Evolutionary conservation across 2,797 vertebrate genomes (phyloP).

Genomic region (Salarias fasciatus): DNA sequence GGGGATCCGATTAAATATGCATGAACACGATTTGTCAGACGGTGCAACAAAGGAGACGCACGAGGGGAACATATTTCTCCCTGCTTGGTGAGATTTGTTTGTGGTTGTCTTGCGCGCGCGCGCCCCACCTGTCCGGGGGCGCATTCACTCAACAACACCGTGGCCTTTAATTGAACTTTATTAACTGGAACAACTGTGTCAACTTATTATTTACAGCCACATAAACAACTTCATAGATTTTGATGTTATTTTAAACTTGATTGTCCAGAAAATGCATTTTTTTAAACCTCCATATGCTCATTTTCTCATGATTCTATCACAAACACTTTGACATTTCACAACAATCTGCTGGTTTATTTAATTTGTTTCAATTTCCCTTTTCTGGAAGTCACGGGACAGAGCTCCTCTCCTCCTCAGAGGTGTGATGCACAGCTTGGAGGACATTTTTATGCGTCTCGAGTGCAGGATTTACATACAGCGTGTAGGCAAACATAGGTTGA

Average conservation of each 20-base stretch:
- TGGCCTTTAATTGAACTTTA: slow-evolving; percentile 23
- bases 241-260: background rate
- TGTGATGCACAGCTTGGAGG: background rate
- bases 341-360: no score
- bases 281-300: no score
- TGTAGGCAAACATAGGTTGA: slow-evolving; percentile 35
- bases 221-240: background rate
- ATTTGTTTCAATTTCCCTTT: background rate
- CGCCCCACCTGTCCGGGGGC: background rate
- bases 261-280: no score
- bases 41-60: slow-evolving; percentile 69
- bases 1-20: slow-evolving; percentile 62
- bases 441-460: slow-evolving; percentile 9
- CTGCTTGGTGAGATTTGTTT: slow-evolving; percentile 8
- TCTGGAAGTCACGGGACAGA: background rate
- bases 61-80: slow-evolving; percentile 30
- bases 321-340: background rate
- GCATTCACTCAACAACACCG: background rate
- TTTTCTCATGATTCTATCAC: no score
- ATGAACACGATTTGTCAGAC: slow-evolving; percentile 66
- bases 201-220: background rate
- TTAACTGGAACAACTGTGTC: slow-evolving; percentile 5
- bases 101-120: background rate
- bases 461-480: background rate
- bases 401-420: background rate